Evolutionary conservation across 2,797 vertebrate species (phyloP).

Genomic region (Tadarida brasiliensis): DNA sequence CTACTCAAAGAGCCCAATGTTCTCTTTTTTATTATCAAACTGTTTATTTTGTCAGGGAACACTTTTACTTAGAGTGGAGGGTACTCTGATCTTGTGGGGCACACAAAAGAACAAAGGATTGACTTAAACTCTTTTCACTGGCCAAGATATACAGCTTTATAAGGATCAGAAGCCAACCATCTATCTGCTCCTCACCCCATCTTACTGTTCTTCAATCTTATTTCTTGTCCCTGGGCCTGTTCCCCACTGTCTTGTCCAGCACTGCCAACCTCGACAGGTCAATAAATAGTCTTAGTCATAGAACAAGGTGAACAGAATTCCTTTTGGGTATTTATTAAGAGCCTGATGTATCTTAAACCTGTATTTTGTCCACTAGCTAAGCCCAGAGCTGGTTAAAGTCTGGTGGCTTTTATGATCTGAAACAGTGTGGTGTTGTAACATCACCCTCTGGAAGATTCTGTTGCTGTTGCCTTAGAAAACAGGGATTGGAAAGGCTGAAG

Average conservation of each 20-base stretch:
- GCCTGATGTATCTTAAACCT: background rate
- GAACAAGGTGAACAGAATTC: background rate
- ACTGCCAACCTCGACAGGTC: background rate
- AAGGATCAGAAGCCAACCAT: background rate
- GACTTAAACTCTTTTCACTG: background rate
- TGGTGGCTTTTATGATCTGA: background rate
- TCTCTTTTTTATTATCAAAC: background rate
- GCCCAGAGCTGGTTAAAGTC: background rate
- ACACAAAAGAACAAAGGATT: background rate
- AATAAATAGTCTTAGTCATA: background rate
- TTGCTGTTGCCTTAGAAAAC: background rate
- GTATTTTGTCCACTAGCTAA: background rate
- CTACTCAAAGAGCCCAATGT: background rate
- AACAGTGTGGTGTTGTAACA: background rate
- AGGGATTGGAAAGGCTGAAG: background rate
- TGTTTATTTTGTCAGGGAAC: constrained; percentile 11
- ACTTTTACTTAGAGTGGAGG: background rate
- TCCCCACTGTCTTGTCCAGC: background rate
- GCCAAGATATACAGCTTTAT: background rate
- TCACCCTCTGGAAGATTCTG: background rate
- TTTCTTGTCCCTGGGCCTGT: background rate
- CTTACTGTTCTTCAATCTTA: background rate
- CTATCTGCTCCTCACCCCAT: rapidly evolving
- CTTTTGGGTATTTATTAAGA: background rate
- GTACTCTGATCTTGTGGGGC: background rate